Evolutionary conservation across 2,113 vertebrate genomes (phyloP).

Genomic region (Peromyscus californicus): DNA sequence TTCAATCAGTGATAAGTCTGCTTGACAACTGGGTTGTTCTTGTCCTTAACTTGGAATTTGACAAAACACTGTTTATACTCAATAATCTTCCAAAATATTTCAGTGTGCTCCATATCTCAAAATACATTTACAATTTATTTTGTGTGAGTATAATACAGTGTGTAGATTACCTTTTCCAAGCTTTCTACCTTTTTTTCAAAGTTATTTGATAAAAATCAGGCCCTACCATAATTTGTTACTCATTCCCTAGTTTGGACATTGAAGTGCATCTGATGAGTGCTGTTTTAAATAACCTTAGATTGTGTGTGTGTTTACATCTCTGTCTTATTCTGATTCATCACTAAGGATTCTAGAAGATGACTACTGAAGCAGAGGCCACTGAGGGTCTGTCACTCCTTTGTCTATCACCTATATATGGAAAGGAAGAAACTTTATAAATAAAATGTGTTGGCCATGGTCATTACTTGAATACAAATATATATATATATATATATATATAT

Average conservation of each 20-base stretch:
- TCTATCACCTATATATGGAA: not conserved
- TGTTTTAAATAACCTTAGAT: slow-evolving; percentile 34
- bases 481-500: too few relatives aligned
- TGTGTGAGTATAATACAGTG: not conserved
- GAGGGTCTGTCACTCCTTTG: not conserved
- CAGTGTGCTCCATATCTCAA: not conserved
- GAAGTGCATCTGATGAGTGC: not conserved
- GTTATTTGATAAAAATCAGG: slow-evolving; percentile 23
- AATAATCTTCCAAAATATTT: slow-evolving; percentile 53
- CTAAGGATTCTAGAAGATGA: not conserved
- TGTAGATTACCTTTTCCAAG: not conserved
- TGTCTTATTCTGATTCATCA: not conserved
- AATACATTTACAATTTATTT: slow-evolving; percentile 50
- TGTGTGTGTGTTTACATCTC: not conserved
- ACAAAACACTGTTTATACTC: slow-evolving; percentile 31
- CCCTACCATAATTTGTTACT: not conserved
- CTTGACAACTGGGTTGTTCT: not conserved
- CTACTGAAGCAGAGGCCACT: not conserved
- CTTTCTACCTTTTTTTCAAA: not conserved
- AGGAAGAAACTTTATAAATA: not conserved
- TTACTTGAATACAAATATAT: not conserved
- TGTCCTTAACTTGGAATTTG: slow-evolving; percentile 15
- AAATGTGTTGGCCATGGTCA: not conserved
- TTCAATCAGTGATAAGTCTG: slow-evolving; percentile 16
- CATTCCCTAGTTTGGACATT: slow-evolving; percentile 18